Base-by-base conservation (phyloP, 2,888 invertebrate species). In the Drosophila greeni region DNA sequence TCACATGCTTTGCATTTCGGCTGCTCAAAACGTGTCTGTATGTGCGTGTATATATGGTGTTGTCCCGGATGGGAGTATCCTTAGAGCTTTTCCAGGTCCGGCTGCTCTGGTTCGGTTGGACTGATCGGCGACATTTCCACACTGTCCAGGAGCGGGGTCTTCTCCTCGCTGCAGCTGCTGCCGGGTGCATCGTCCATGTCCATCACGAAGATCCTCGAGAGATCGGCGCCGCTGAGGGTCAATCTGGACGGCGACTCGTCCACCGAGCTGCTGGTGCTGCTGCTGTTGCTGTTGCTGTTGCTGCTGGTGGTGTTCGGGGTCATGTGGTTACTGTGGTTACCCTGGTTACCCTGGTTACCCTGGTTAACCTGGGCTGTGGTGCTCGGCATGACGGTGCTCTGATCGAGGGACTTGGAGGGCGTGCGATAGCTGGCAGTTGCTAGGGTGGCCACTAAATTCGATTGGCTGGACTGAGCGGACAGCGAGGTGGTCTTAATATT, bases 51-150 rank as follows among this genome's bases (percentile, higher is more conserved):
- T 20, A 29, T 47, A 23, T n/a, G n/a, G 20, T 47, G 40, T 36
- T 20, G 12, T 16, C 16, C 34, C 11, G 18, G 29, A 2, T n/a
- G 2, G 23, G 18, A 16, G 31, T 14, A 51, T 70, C 75, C 70
- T 85, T 79, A 81, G 26, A 78, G 75, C 73, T 80, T 82, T 48
- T 79, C 79, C 60, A 82, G 74, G 24, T 87, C 85, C 43, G 76
- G 57, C 40, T 68, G 56, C 23, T 74, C 70, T 9, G 87, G 83
- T 70, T 87, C 87, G 45, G 87, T 87, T 76, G 89, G 89, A 83
- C 88, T 89, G 29, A 89, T 88, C 18, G 88, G 88, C 33, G 88
- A 88, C 87, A 89, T 88, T 76, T 89, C 89, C 66, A 89, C 88
- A 73, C 88, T 88, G 67, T 89, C 89, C 58, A 89, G 84, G 34